These are phyloP conservation scores for Chiropotes sagulatus DNA, from an alignment of 2,797 vertebrate species.

Conservation along the genomic window DNA sequence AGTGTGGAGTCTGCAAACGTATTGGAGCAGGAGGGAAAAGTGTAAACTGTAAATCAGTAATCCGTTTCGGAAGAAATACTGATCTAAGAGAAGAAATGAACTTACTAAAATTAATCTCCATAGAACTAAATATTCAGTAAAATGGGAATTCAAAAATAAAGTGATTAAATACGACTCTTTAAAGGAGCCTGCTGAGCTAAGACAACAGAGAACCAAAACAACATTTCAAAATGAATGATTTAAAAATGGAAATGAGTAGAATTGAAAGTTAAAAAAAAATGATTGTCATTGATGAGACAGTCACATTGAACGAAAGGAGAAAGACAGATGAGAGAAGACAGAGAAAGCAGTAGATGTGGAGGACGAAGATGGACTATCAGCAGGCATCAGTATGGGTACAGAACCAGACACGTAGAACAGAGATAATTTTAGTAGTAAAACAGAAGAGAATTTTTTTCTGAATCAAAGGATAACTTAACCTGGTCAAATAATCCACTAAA, in stretches of 20 bases:
- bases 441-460: background rate
- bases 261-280: background rate
- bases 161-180: background rate
- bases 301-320: background rate
- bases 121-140: background rate
- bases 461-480: background rate
- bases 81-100: background rate
- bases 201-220: background rate
- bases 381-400: background rate
- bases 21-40: background rate
- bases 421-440: background rate
- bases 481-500: background rate
- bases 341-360: background rate
- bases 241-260: constrained; percentile 15
- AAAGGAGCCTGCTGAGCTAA: background rate
- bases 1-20: background rate
- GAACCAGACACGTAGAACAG: background rate
- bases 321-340: background rate
- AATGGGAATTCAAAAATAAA: constrained; percentile 33
- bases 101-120: background rate
- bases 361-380: background rate
- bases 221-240: constrained; percentile 1
- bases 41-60: background rate
- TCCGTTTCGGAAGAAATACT: background rate
- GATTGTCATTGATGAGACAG: background rate